Percentiles rank a stretch among this genome's conserved stretches.
phyloP scores from a whole-genome alignment of 2,888 invertebrate genomes.

The Caenorhabditis drosophilae region DNA sequence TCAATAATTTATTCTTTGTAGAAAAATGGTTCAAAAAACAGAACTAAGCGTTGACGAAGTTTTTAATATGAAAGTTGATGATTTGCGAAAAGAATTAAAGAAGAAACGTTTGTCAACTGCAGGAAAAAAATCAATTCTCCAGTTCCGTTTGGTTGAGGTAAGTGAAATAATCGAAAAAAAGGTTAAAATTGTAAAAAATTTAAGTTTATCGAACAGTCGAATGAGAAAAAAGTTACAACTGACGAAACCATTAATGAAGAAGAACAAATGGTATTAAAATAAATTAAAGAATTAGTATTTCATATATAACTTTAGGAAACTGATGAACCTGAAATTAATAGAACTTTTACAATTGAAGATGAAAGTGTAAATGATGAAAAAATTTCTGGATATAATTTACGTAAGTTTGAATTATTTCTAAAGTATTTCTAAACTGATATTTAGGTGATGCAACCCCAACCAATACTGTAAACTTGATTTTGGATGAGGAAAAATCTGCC shows the following conservation, averaged over 20 bases:
- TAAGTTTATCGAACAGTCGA: conserved; percentile 6
- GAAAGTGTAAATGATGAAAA: neutral
- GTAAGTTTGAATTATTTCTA: too few species aligned
- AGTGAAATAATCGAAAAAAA: neutral
- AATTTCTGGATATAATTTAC: too few species aligned
- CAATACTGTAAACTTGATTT: conserved; percentile 13
- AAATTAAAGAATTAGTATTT: neutral
- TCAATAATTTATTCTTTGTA: neutral
- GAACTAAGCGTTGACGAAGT: conserved; percentile 14
- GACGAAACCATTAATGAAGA: conserved; percentile 1
- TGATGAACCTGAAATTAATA: conserved; percentile 13
- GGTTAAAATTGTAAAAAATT: neutral
- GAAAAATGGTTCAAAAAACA: neutral
- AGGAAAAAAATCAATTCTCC: conserved; percentile 29
- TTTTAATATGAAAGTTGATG: conserved; percentile 25
- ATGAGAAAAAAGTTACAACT: conserved; percentile 1
- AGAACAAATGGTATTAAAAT: conserved; percentile 11
- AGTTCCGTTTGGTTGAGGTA: conserved; percentile 27
- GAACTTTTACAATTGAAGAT: conserved; percentile 27
- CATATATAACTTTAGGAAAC: too few species aligned
- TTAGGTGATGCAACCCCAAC: conserved; percentile 34
- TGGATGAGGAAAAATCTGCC: conserved; percentile 20
- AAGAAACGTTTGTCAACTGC: conserved; percentile 19
- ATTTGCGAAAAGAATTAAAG: conserved; percentile 27
- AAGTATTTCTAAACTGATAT: too few species aligned